phyloP scores from a whole-genome alignment of 2,888 invertebrate genomes.

The Dichetophora obliterata region DNA sequence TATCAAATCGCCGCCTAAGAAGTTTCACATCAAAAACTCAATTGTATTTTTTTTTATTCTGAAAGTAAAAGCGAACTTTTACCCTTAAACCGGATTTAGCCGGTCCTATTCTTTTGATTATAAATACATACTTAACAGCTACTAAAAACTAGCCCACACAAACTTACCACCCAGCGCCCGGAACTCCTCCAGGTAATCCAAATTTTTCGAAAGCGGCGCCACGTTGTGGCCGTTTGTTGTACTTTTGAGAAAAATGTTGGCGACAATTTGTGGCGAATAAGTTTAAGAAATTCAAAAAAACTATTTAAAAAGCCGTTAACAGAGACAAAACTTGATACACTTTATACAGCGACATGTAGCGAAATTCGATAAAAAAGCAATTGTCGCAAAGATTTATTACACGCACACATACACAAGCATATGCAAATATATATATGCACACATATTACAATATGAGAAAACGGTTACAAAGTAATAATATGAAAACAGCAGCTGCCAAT shows the following conservation, averaged over 20 bases:
- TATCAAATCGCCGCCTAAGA: no score
- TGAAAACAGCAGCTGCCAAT: neutral
- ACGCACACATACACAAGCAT: neutral
- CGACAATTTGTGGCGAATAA: neutral
- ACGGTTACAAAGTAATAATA: conserved; percentile 18
- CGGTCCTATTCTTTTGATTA: no score
- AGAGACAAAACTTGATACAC: neutral
- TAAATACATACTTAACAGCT: neutral
- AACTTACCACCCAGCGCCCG: conserved; percentile 63
- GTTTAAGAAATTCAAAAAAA: neutral
- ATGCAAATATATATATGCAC: neutral
- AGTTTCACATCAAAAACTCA: no score
- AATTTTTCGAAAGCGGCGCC: conserved; percentile 65
- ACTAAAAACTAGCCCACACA: neutral
- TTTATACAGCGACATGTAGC: neutral
- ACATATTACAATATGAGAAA: neutral
- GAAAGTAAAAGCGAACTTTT: no score
- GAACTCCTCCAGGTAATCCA: conserved; percentile 67
- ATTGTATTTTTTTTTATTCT: no score
- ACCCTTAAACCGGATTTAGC: no score
- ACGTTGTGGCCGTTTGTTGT: conserved; percentile 61
- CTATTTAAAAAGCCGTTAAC: no score
- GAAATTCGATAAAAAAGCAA: neutral
- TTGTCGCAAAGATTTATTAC: neutral
- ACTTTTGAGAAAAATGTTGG: conserved; percentile 61